These are phyloP conservation scores for Stenoptilia bipunctidactyla DNA, from an alignment of 2,888 invertebrate species.

Conservation along the genomic window DNA sequence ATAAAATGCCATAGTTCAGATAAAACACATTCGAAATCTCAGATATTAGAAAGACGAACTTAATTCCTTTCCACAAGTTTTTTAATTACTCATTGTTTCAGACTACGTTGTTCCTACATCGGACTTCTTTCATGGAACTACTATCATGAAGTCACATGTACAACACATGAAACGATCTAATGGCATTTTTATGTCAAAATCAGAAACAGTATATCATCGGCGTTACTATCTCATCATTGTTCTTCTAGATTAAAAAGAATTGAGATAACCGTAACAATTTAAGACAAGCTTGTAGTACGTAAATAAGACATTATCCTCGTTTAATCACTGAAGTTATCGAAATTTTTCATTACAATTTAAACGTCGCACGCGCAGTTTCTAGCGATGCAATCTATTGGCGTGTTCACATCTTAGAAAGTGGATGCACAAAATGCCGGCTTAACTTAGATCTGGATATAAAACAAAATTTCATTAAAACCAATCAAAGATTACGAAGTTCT, in stretches of 20 bases:
- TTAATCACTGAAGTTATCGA: too few relatives aligned
- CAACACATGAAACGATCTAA: constrained; percentile 17
- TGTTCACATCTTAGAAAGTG: constrained; percentile 57
- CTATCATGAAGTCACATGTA: constrained; percentile 10
- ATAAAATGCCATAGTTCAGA: too few relatives aligned
- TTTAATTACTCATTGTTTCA: constrained; percentile 44
- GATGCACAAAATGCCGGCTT: constrained; percentile 40
- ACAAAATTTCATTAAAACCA: too few relatives aligned
- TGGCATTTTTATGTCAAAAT: constrained; percentile 14
- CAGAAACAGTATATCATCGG: too few relatives aligned
- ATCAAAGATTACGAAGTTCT: too few relatives aligned
- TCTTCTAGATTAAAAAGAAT: too few relatives aligned
- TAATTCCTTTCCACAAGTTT: constrained; percentile 27
- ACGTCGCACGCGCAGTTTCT: constrained; percentile 25
- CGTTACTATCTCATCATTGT: too few relatives aligned
- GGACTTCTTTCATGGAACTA: constrained; percentile 35
- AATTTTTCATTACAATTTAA: constrained; percentile 13
- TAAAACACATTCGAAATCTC: too few relatives aligned
- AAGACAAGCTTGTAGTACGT: too few relatives aligned
- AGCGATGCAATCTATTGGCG: constrained; percentile 42
- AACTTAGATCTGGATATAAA: too few relatives aligned
- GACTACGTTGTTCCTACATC: constrained; percentile 29
- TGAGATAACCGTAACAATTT: too few relatives aligned
- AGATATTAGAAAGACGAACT: neutral
- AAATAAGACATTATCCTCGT: too few relatives aligned